Percentiles rank a stretch among this genome's conserved stretches.
phyloP scores from a whole-genome alignment of 1,140 invertebrate genomes.

The Caenorhabditis elegans region WBcel235 BX284604.4:11591501-11592000 shows the following conservation, averaged over 20 bases:
- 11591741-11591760: constrained; percentile 1
- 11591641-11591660: constrained; percentile 4
- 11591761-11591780: not conserved
- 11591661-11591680: constrained; percentile 4
- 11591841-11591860: not conserved
- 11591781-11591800: not conserved
- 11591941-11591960: not conserved
- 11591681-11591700: not conserved
- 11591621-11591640: not conserved
- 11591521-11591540: no score
- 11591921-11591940: no score
- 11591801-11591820: not conserved
- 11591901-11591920: no score
- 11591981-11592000: not conserved
- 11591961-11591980: constrained; percentile 6
- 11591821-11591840: constrained; percentile 5
- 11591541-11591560: no score
- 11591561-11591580: no score
- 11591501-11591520: no score
- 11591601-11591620: no score
- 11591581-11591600: no score
- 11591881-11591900: not conserved
- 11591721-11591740: no score
- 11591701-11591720: no score
- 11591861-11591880: constrained; percentile 1